phyloP scores from a whole-genome alignment of 2,888 invertebrate genomes.

The Lissocephala sabroskyi region DNA sequence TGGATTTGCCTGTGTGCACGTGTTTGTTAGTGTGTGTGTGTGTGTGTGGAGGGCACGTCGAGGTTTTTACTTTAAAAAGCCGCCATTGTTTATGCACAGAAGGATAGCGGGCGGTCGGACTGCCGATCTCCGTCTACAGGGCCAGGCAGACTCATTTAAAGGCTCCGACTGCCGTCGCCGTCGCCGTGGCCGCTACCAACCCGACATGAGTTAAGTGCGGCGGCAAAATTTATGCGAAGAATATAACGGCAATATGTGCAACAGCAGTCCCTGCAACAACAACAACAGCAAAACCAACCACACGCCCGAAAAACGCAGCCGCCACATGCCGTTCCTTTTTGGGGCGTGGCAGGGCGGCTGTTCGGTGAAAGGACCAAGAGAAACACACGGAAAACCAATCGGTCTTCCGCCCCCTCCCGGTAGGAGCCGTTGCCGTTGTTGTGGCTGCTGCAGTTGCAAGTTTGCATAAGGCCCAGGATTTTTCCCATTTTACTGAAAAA shows the following conservation, averaged over 20 bases:
- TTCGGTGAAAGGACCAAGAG: no score
- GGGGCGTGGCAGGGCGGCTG: no score
- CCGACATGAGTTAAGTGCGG: slow-evolving; percentile 59
- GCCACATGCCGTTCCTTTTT: no score
- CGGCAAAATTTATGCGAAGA: slow-evolving; percentile 63
- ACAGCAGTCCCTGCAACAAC: slow-evolving; percentile 28
- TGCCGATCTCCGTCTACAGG: no score
- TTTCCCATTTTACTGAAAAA: slow-evolving; percentile 28
- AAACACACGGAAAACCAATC: slow-evolving; percentile 28
- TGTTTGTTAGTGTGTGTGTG: slow-evolving; percentile 18
- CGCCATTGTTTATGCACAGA: slow-evolving; percentile 37
- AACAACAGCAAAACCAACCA: slow-evolving; percentile 10
- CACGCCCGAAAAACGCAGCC: slow-evolving; percentile 4
- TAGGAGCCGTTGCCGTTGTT: background rate
- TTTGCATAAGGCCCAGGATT: slow-evolving; percentile 21
- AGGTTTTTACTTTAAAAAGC: slow-evolving; percentile 40
- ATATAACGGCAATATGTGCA: slow-evolving; percentile 59
- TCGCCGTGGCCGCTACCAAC: slow-evolving; percentile 11
- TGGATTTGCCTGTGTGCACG: slow-evolving; percentile 33
- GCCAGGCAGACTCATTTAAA: slow-evolving; percentile 51
- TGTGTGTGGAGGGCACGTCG: slow-evolving; percentile 12
- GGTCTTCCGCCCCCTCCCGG: slow-evolving; percentile 3
- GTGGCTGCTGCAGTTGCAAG: slow-evolving; percentile 3
- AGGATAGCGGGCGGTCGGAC: background rate
- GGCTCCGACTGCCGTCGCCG: slow-evolving; percentile 10